These are phyloP conservation scores for Pygoscelis antarcticus DNA, from an alignment of 2,113 vertebrate species.

Conservation along the genomic window DNA sequence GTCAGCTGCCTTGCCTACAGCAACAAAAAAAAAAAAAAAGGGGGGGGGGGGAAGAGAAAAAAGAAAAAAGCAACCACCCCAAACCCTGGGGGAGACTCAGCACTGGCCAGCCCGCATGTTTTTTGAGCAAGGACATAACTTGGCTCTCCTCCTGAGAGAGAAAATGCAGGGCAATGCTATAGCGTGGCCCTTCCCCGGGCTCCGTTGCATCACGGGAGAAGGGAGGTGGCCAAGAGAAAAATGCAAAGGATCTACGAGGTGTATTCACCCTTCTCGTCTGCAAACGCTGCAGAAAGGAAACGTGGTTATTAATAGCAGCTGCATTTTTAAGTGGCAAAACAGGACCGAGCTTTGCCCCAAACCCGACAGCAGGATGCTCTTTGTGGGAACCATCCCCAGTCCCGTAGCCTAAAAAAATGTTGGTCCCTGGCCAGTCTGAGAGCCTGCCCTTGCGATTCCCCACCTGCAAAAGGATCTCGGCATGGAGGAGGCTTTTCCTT, in stretches of 20 bases:
- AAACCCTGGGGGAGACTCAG: not conserved
- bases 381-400: not conserved
- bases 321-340: not conserved
- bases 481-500: not conserved
- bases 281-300: not conserved
- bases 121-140: not conserved
- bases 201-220: not conserved
- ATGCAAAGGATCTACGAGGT: not conserved
- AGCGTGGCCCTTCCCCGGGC: not conserved
- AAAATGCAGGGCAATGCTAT: not conserved
- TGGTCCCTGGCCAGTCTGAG: not conserved
- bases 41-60: not conserved
- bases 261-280: not conserved
- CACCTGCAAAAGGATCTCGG: not conserved
- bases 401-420: not conserved
- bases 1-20: constrained; percentile 47
- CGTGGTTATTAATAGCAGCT: not conserved
- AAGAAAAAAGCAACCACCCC: not conserved
- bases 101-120: not conserved
- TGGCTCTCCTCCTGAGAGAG: not conserved
- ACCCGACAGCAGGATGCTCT: not conserved
- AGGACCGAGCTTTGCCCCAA: not conserved
- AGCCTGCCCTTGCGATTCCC: not conserved
- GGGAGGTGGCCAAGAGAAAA: constrained; percentile 10
- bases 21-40: not conserved